Evolutionary conservation across 2,888 invertebrate species (phyloP).

Genomic region (Rhaphigaster nebulosa): DNA sequence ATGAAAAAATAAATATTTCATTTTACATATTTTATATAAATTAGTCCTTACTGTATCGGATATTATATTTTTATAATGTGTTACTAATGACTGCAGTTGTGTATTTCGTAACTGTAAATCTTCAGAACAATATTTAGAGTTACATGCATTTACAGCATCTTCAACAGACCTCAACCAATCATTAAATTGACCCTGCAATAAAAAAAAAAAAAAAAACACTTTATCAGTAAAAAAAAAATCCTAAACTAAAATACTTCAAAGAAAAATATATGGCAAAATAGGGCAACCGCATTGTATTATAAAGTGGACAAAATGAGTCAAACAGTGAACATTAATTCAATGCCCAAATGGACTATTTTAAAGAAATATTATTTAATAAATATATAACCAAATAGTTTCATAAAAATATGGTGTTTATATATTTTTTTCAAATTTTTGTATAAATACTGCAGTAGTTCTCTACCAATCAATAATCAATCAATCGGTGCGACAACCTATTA

Average conservation of each 20-base stretch:
- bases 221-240: background rate
- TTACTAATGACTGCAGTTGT: conserved; percentile 75
- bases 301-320: too few species aligned
- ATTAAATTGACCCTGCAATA: conserved; percentile 65
- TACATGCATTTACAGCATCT: conserved; percentile 66
- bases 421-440: too few species aligned
- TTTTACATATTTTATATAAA: too few species aligned
- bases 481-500: too few species aligned
- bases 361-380: too few species aligned
- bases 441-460: too few species aligned
- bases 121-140: conserved; percentile 66
- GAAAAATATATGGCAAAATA: background rate
- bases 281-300: too few species aligned
- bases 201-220: conserved; percentile 45
- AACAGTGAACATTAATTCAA: too few species aligned
- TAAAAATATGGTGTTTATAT: too few species aligned
- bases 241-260: background rate
- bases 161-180: conserved; percentile 68
- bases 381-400: too few species aligned
- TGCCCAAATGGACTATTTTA: too few species aligned
- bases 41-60: conserved; percentile 79
- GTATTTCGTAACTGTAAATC: conserved; percentile 76
- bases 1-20: background rate
- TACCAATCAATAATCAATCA: too few species aligned
- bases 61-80: conserved; percentile 80